Evolutionary conservation across 2,888 invertebrate species (phyloP).

Genomic region (Candidula unifasciata): DNA sequence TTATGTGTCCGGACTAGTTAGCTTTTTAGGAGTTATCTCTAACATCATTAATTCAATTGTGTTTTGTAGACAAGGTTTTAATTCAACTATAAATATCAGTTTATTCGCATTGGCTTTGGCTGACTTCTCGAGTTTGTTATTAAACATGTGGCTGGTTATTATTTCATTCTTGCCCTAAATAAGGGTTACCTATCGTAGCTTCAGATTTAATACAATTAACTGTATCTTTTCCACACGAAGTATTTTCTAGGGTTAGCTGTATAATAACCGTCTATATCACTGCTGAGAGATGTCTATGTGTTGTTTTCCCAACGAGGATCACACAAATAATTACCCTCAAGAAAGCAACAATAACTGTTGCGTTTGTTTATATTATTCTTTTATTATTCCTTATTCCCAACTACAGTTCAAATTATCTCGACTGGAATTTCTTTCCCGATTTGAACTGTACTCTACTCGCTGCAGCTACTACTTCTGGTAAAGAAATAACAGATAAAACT

Average conservation of each 20-base stretch:
- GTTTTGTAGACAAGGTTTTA: background rate
- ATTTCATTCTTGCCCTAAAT: background rate
- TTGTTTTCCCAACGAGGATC: background rate
- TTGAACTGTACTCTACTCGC: background rate
- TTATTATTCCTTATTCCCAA: background rate
- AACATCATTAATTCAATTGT: background rate
- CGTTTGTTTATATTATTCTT: background rate
- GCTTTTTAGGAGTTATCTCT: background rate
- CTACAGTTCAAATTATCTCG: background rate
- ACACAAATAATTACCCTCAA: background rate
- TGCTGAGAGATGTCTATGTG: slow-evolving; percentile 10
- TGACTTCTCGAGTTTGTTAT: background rate
- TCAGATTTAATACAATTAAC: background rate
- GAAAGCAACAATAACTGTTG: background rate
- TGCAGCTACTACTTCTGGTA: background rate
- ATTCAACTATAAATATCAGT: background rate
- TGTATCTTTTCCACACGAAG: background rate
- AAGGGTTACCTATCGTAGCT: background rate
- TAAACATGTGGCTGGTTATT: background rate
- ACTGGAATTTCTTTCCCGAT: background rate
- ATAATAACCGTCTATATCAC: slow-evolving; percentile 5
- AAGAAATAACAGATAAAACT: no score
- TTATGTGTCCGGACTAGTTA: background rate
- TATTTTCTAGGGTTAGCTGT: background rate
- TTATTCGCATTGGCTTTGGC: background rate